Evolutionary conservation across 2,888 invertebrate species (phyloP).

Genomic region (Abrostola tripartita): DNA sequence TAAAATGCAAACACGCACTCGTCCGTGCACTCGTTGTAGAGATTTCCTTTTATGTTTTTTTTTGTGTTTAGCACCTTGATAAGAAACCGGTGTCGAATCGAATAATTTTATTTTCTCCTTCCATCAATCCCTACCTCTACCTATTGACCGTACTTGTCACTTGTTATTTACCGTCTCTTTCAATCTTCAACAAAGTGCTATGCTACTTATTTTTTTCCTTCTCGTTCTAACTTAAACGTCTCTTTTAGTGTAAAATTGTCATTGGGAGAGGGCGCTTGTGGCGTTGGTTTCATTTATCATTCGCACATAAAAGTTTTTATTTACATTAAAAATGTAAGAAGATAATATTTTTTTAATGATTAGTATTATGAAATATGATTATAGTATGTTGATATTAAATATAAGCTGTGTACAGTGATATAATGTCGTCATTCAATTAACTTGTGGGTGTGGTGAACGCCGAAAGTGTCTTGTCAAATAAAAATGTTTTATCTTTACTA

Average conservation of each 20-base stretch:
- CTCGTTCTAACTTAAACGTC: constrained; percentile 64
- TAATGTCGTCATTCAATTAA: constrained; percentile 65
- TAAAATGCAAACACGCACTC: too few relatives aligned
- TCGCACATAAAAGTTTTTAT: constrained; percentile 47
- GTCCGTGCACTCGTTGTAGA: neutral
- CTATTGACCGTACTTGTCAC: constrained; percentile 44
- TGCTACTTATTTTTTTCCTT: constrained; percentile 38
- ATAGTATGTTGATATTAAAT: constrained; percentile 4
- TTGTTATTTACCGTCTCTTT: constrained; percentile 62
- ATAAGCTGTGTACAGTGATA: constrained; percentile 18
- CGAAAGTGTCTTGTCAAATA: constrained; percentile 69
- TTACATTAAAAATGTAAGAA: constrained; percentile 64
- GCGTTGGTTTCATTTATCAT: constrained; percentile 50
- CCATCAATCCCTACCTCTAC: constrained; percentile 66
- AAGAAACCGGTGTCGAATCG: constrained; percentile 72
- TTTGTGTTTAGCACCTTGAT: constrained; percentile 60
- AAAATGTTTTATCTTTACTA: constrained; percentile 72
- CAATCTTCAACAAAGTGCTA: constrained; percentile 39
- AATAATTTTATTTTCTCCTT: constrained; percentile 44
- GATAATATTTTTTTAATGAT: constrained; percentile 14
- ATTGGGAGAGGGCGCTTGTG: constrained; percentile 71
- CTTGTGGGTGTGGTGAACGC: constrained; percentile 81
- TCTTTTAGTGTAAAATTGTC: constrained; percentile 79
- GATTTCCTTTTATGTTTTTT: constrained; percentile 1
- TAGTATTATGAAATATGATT: constrained; percentile 3